phyloP scores from a whole-genome alignment of 1,140 invertebrate species.

The Bombus sibiricus region DNA sequence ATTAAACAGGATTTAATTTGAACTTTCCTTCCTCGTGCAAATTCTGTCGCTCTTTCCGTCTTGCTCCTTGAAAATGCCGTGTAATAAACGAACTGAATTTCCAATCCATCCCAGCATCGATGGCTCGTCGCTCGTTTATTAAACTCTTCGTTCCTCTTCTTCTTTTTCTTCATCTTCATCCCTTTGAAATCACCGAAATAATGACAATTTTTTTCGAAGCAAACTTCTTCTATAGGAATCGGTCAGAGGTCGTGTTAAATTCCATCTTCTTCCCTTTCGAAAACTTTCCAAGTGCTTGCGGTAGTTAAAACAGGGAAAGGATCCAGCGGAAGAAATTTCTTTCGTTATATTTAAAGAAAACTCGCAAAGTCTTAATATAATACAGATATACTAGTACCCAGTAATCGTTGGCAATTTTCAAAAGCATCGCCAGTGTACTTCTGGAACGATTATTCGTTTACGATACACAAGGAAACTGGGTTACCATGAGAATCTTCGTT shows the following conservation, averaged over 20 bases:
- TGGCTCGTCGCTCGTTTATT: neutral
- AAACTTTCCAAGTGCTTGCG: neutral
- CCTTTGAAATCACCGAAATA: neutral
- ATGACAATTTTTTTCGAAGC: neutral
- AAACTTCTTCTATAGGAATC: neutral
- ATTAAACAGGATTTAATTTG: slow-evolving; percentile 29
- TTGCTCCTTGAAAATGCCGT: neutral
- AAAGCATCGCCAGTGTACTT: neutral
- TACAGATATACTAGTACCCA: neutral
- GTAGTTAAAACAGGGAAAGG: neutral
- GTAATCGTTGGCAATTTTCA: slow-evolving; percentile 18
- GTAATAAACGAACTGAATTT: slow-evolving; percentile 4
- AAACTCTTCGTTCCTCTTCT: neutral
- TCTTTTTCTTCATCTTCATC: neutral
- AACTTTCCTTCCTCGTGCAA: neutral
- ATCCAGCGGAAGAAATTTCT: neutral
- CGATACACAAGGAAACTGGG: neutral
- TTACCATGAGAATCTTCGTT: neutral
- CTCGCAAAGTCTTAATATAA: neutral
- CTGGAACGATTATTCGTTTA: neutral
- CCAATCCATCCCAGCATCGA: neutral
- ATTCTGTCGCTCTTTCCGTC: neutral
- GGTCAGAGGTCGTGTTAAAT: neutral
- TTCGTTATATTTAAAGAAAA: neutral
- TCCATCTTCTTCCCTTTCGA: neutral